Percentiles rank a stretch among this genome's conserved stretches.
Evolutionary conservation across 2,113 vertebrate genomes (phyloP).

Genomic region (Hippopotamus amphibius): DNA sequence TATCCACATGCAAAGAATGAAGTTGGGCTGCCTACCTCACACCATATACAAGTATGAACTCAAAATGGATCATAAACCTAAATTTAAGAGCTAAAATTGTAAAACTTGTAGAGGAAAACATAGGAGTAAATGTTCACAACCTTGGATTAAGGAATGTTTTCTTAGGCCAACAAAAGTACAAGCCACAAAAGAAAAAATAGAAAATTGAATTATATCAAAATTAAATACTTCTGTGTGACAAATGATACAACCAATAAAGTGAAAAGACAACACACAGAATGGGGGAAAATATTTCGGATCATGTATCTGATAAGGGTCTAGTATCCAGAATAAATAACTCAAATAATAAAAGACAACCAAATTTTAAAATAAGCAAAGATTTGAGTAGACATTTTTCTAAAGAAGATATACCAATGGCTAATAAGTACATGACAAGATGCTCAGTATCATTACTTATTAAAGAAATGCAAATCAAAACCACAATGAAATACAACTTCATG

Average conservation of each 20-base stretch:
- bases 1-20: neutral
- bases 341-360: neutral
- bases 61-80: neutral
- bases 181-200: neutral
- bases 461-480: neutral
- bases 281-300: neutral
- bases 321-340: neutral
- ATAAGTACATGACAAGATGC: neutral
- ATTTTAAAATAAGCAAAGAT: neutral
- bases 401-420: neutral
- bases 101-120: neutral
- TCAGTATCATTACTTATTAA: neutral
- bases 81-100: neutral
- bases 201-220: neutral
- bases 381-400: neutral
- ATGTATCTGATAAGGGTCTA: neutral
- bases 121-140: neutral
- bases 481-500: neutral
- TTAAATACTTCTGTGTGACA: neutral
- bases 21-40: neutral
- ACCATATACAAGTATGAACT: neutral
- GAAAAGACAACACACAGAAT: neutral
- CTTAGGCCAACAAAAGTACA: neutral
- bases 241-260: neutral
- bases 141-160: neutral